Conservation (phyloP, 1,140 invertebrate species). For the Chironomus striatipennis region DNA sequence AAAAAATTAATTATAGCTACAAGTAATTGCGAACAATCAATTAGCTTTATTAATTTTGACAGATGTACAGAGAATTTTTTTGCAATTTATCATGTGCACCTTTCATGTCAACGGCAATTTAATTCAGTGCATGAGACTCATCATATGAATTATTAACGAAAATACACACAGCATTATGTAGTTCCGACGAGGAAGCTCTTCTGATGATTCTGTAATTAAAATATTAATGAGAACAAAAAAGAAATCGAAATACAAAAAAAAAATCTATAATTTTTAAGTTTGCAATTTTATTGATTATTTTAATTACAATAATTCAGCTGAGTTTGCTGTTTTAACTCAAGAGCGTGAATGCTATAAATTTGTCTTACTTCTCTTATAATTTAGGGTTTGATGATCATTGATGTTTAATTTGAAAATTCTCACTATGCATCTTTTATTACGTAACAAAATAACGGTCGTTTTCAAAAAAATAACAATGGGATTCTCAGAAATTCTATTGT, state of each 20-base stretch:
- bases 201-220: neutral
- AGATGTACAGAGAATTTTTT: neutral
- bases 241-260: neutral
- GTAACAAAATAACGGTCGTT: too few species aligned
- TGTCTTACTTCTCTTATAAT: neutral
- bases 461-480: too few species aligned
- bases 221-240: neutral
- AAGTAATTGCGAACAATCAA: neutral
- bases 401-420: too few species aligned
- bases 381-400: too few species aligned
- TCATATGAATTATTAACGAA: neutral
- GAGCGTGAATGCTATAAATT: constrained; percentile 8
- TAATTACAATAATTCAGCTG: neutral
- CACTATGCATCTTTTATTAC: too few species aligned
- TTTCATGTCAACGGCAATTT: neutral
- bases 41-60: neutral
- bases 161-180: too few species aligned
- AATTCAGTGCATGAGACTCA: neutral
- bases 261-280: neutral
- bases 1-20: too few species aligned
- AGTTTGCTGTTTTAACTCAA: neutral
- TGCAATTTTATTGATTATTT: neutral
- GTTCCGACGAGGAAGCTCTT: too few species aligned
- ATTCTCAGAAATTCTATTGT: too few species aligned
- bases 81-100: neutral